Base-by-base conservation (phyloP, 1,140 invertebrate genomes). In the Pentalonia nigronervosa region DNA sequence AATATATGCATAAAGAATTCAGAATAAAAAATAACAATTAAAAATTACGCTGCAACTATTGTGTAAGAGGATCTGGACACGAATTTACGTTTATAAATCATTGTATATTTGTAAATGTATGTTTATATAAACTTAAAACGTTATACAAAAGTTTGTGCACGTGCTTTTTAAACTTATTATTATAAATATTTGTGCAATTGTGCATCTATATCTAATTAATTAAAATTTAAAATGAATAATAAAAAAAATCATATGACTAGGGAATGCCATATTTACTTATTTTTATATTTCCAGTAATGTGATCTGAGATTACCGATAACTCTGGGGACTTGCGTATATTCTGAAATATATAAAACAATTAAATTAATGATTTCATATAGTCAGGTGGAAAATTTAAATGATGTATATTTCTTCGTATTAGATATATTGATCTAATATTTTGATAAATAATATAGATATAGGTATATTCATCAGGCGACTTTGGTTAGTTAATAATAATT, bases 261-360 rank as follows among this genome's bases (percentile, higher is more conserved):
- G 60, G 60, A 76, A 76, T 30, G 60, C 60, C 60, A 76, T 76
- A n/a, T 67, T 76, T 76, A 34, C 60, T 76, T 76, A n/a, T 67
- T 67, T 30, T 67, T 67, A 76, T 76, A n/a, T 17, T 76, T 76
- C n/a, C 60, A 76, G 30, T 76, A n/a, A 76, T 76, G 60, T 76
- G 60, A 76, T 76, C 14, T 76, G 30, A n/a, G 30, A n/a, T 76
- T 76, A n/a, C 60, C 60, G 60, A 20, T 0, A n/a, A n/a, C 60
- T 76, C 30, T 76, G 60, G 23, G n/a, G n/a, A 76, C n/a, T 76
- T 76, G 30, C 14, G n/a, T 76, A n/a, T n/a, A 20, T 76, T 76
- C 60, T 76, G 60, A 76, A 76, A 76, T 76, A 76, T 20, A 76
- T n/a, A 76, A 76, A 76, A n/a, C 7, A 76, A 76, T 76, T n/a